A percentile compares a stretch with the other conserved stretches of the same genome.
phyloP scores from a whole-genome alignment of 1,140 invertebrate species.

The Zaprionus vittiger region DNA sequence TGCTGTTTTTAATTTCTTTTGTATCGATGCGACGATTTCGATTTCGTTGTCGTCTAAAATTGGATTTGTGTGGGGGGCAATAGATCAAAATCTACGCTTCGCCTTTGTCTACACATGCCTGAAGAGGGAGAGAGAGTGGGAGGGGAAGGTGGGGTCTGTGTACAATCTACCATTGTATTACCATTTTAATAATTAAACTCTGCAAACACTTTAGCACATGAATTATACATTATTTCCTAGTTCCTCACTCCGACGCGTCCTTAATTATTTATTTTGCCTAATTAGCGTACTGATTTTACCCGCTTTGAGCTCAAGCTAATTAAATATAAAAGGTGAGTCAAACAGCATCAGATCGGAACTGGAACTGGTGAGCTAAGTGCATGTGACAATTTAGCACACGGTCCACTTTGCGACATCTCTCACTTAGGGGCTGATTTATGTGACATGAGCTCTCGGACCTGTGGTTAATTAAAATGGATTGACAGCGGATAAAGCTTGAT shows the following conservation, averaged over 20 bases:
- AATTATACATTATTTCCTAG: conserved; percentile 59
- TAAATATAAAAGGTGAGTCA: conserved; percentile 68
- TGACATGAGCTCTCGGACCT: conserved; percentile 29
- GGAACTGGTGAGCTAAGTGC: conserved; percentile 3
- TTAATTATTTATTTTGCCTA: conserved; percentile 73
- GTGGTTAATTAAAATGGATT: conserved; percentile 64
- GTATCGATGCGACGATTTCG: conserved; percentile 64
- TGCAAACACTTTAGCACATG: conserved; percentile 43
- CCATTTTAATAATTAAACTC: conserved; percentile 55
- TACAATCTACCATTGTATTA: conserved; percentile 33
- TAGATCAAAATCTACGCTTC: conserved; percentile 52
- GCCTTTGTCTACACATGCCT: conserved; percentile 14
- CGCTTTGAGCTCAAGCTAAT: conserved; percentile 61
- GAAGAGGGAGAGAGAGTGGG: conserved; percentile 1
- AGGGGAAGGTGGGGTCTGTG: background rate
- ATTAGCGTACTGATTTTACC: conserved; percentile 36
- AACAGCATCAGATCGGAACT: background rate
- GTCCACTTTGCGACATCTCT: background rate
- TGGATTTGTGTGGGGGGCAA: conserved; percentile 58
- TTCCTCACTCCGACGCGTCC: conserved; percentile 36
- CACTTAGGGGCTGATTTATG: conserved; percentile 55
- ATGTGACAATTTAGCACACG: conserved; percentile 56
- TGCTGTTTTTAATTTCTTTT: conserved; percentile 78
- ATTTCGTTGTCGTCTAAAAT: conserved; percentile 57
- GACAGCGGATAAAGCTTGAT: conserved; percentile 7